Evolutionary conservation across 2,113 vertebrate genomes (phyloP), one percentile per base, ranked within the genome.

Genomic region (Cyphomyrus discorhynchus): DNA sequence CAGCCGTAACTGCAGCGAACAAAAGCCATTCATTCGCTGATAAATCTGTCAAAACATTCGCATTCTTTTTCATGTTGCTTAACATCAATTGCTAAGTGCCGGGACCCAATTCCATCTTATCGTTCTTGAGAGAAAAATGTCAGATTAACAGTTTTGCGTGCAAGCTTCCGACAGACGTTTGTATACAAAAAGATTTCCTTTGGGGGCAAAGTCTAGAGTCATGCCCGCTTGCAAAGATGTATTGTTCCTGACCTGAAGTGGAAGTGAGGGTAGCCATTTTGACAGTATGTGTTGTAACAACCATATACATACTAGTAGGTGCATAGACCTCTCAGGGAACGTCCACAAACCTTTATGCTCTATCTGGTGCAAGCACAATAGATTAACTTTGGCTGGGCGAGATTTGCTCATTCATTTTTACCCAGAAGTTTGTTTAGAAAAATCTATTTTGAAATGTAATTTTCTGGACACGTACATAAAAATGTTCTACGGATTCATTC

Each of bases 301-400:
- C 56, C 31, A 9, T 88, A 27, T 77, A n/a, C n/a, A 53, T 87
- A 87, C 15, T 66, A 70, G 84, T 86, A 84, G 90, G 89, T 58
- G 77, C 74, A 62, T 70, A 90, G 90, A 92, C 88, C 90, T 91
- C 93, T 95, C 93, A 95, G 94, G 94, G 92, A 95, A 92, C 74
- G n/a, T 56, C 47, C 87, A 56, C 77, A 35, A 88, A 80, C 46
- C 77, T 87, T 90, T 85, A 86, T 35, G 84, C 89, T 15, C n/a
- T 56, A 56, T 90, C 53, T 66, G 84, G 83, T 92, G 84, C 88
- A 93, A 92, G 91, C 92, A 93, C 90, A 93, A 90, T 47, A 50
- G 24, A 52, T 31, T 17, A 86, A 53, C 56, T 86, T 84, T 45
- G 35, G 53, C 46, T 27, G 50, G 1, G 17, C 27, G 19, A 80